Base-by-base conservation (phyloP, 64 coral and sea anemone genomes). In the Pocillopora damicornis region DNA sequence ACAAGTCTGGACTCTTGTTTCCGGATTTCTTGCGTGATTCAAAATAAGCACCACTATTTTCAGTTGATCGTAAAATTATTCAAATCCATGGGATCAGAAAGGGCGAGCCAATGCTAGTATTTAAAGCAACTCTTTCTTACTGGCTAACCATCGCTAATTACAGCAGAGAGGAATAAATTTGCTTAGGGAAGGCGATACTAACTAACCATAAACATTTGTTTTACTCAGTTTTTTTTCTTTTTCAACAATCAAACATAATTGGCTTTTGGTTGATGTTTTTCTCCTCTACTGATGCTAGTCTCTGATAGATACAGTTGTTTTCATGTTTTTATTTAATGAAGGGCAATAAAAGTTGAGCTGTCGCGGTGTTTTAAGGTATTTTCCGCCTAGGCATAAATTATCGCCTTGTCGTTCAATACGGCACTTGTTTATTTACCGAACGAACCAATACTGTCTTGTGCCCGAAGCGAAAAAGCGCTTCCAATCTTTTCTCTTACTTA, bases 111-210 rank as follows among this genome's bases (percentile, higher is more conserved):
- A 58, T 22, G 65, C 42, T 72, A 37, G 38, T 25, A 35, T 17
- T 37, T 17, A 36, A 85, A 85, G 72, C 58, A 72, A 85, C 22
- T 66, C 35, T 65, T 73, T 85, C 22, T 13, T 9, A 72, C 9
- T 68, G 22, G 63, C 64, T 85, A 85, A 85, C 63, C 81, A 85
- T 73, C 38, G 81, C 81, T 85, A 85, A 85, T 85, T 85, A 72
- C 20, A 12, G 25, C 23, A 72, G 58, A 84, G 63, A 23, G 63
- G 63, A 15, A 67, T 85, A 85, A 73, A 85, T 85, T 85, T 85
- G 14, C 38, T 38, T 58, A 1, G 13, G 81, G 64, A 85, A 72
- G 37, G 22, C 22, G n/a, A 37, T 73, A 45, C 65, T 59, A 72
- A 56, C 65, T 85, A 26, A 58, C 5, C 1, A 65, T 69, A 84